These are phyloP conservation scores for Drosophila pachea DNA, from an alignment of 1,140 invertebrate species.

Conservation along the genomic window DNA sequence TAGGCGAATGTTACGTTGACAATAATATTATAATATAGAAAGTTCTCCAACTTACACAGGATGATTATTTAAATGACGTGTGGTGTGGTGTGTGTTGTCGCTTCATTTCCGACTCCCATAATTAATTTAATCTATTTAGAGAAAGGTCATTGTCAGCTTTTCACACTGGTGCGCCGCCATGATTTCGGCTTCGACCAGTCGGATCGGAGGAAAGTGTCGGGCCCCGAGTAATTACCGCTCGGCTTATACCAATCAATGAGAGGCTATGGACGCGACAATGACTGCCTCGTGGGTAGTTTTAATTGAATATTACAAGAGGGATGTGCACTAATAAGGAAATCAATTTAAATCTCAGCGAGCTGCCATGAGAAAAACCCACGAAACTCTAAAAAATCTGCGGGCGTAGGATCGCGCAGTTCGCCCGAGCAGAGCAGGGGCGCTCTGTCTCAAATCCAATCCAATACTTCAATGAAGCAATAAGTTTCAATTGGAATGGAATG, in stretches of 20 bases:
- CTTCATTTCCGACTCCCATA: constrained; percentile 32
- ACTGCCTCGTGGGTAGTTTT: constrained; percentile 62
- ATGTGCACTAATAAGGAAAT: constrained; percentile 78
- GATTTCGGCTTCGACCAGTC: constrained; percentile 44
- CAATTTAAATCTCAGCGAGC: constrained; percentile 73
- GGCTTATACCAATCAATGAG: constrained; percentile 63
- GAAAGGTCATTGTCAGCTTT: constrained; percentile 63
- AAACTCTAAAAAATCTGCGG: constrained; percentile 70
- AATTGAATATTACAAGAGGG: constrained; percentile 77
- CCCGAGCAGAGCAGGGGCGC: constrained; percentile 35
- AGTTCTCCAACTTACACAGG: background rate
- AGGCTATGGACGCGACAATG: constrained; percentile 21
- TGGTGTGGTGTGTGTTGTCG: constrained; percentile 2
- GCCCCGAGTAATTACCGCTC: constrained; percentile 68
- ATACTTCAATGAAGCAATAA: constrained; percentile 67
- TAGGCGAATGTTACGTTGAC: no score
- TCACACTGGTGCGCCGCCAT: constrained; percentile 48
- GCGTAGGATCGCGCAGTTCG: constrained; percentile 58
- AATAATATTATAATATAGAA: background rate
- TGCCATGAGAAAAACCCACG: constrained; percentile 63
- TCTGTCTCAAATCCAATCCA: constrained; percentile 37
- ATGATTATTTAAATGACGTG: background rate
- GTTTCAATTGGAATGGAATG: constrained; percentile 57
- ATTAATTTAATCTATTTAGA: constrained; percentile 62
- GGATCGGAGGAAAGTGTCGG: constrained; percentile 49